Conservation (phyloP, 2,113 vertebrate genomes). For the Pteronura brasiliensis region DNA sequence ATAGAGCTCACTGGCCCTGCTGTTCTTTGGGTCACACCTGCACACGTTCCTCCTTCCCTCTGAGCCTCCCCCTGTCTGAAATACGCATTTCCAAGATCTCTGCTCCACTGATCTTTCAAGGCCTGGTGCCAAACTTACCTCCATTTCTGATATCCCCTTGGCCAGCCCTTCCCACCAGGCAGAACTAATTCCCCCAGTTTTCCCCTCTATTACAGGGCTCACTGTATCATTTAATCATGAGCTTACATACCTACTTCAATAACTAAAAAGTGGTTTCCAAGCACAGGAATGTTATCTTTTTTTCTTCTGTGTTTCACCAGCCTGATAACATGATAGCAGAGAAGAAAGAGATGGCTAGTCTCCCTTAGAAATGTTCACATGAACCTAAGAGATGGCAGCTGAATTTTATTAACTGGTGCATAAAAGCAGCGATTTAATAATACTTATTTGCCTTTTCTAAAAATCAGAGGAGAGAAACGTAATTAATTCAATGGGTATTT, state of each 20-base stretch:
- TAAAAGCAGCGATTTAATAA: neutral
- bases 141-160: neutral
- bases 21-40: neutral
- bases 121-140: neutral
- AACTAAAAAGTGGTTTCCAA: slow-evolving; percentile 10
- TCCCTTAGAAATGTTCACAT: neutral
- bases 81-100: neutral
- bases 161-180: neutral
- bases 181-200: neutral
- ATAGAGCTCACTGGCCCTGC: no score
- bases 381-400: neutral
- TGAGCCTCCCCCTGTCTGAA: neutral
- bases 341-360: neutral
- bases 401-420: neutral
- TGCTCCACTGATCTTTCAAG: neutral
- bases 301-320: neutral
- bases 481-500: neutral
- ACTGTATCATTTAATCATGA: neutral
- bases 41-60: neutral
- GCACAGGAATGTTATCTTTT: neutral
- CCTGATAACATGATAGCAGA: neutral
- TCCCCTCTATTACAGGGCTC: neutral
- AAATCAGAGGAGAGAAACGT: neutral
- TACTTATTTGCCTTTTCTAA: slow-evolving; percentile 2
- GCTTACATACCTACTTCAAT: neutral